Base-by-base conservation (phyloP, 2,797 vertebrate species). In the Xiphophorus birchmanni region DNA sequence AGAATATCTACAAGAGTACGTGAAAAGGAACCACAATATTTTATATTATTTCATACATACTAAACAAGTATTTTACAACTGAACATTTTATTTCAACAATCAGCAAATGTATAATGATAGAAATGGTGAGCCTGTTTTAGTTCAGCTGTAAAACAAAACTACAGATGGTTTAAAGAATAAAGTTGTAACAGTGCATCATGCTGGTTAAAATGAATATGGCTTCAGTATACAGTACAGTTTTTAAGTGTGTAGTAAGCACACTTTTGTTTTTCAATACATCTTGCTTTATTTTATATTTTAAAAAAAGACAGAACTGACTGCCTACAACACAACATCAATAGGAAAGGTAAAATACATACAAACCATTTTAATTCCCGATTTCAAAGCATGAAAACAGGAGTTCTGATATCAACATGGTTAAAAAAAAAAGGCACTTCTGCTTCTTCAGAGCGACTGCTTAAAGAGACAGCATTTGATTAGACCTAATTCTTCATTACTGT, bases 401-500 rank as follows among this genome's bases (percentile, higher is more conserved):
- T 75, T 82, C 52, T 73, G 42, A 81, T 60, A 44, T 47, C 54
- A 88, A 90, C 58, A 82, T 35, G 75, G 79, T 84, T 26, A 13
- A 90, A 92, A n/a, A 71, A 63, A 88, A 69, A 91, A 93, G 95
- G 96, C 95, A 96, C 95, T 96, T 95, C 78, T 90, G 91, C 82
- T 90, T 85, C 81, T 90, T 85, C 82, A 88, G 85, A 92, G 81
- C 90, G 79, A 85, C 80, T 78, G 75, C 74, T 82, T 75, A 73
- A 86, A 76, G 84, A 76, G 56, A 76, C 35, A 74, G 84, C 32
- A 69, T 72, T 82, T 80, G 77, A 86, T 80, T 77, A 79, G n/a
- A 84, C 86, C 73, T 47, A 78, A 80, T 88, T 87, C 80, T 84
- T 90, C 83, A 87, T 85, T 87, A 58, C 71, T 47, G 26, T 73